A percentile compares a stretch with the other conserved stretches of the same genome.
These are phyloP conservation scores for Leptatherina wallacei DNA, from an alignment of 2,797 vertebrate species.

Conservation along the genomic window DNA sequence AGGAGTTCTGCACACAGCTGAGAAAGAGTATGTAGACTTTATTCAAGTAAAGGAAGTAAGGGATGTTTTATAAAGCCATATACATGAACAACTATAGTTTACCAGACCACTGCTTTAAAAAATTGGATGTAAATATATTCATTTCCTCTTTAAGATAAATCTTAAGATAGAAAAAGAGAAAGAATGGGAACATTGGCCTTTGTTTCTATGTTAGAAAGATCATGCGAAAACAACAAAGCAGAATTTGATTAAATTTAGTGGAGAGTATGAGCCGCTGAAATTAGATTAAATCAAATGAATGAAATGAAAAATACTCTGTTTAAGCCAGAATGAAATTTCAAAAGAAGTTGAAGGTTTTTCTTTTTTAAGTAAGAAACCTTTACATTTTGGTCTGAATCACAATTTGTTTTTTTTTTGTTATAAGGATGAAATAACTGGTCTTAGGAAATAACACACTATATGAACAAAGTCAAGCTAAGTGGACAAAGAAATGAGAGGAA, in stretches of 20 bases:
- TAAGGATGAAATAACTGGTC: not conserved
- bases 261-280: not conserved
- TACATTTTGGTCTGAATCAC: not conserved
- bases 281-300: no score
- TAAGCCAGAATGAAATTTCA: not conserved
- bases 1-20: not conserved
- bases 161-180: not conserved
- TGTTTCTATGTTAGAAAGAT: not conserved
- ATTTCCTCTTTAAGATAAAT: not conserved
- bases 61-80: not conserved
- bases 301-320: not conserved
- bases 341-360: not conserved
- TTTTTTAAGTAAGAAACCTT: no score
- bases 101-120: not conserved
- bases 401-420: not conserved
- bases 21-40: not conserved
- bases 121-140: not conserved
- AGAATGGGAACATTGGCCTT: no score
- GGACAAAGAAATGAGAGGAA: not conserved
- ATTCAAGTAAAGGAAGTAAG: not conserved
- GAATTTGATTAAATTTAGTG: not conserved
- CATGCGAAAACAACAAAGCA: not conserved
- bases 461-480: not conserved
- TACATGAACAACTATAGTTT: not conserved
- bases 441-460: not conserved